phyloP scores from a whole-genome alignment of 2,113 vertebrate species.

The Vombatus ursinus region DNA sequence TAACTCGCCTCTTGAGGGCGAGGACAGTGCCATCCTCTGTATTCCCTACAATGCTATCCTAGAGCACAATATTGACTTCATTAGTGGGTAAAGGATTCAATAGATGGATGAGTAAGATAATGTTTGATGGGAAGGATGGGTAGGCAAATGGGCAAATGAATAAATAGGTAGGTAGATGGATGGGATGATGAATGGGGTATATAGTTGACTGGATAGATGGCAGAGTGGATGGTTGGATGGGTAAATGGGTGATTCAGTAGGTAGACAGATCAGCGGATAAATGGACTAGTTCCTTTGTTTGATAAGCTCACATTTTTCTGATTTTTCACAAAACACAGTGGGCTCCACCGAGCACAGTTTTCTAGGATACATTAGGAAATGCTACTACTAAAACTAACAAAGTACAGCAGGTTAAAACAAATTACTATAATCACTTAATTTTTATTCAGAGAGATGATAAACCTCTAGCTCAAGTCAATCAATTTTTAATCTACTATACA shows the following conservation, averaged over 20 bases:
- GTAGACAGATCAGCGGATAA: not conserved
- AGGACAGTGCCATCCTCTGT: not conserved
- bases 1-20: not conserved
- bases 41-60: not conserved
- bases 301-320: not conserved
- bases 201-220: not conserved
- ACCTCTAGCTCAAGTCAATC: not conserved
- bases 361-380: not conserved
- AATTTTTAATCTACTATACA: not conserved
- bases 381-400: not conserved
- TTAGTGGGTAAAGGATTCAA: not conserved
- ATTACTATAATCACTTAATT: not conserved
- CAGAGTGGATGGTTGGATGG: not conserved
- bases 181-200: not conserved
- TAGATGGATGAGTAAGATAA: not conserved
- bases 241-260: too few species aligned
- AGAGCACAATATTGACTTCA: not conserved
- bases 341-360: not conserved
- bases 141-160: not conserved
- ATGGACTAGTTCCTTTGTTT: not conserved
- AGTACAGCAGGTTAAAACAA: not conserved
- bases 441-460: not conserved
- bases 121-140: not conserved
- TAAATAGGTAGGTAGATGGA: not conserved
- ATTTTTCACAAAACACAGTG: not conserved